Evolutionary conservation across 2,888 invertebrate species (phyloP), one percentile per base, ranked within the genome.

Genomic region (Caenorhabditis wallacei): DNA sequence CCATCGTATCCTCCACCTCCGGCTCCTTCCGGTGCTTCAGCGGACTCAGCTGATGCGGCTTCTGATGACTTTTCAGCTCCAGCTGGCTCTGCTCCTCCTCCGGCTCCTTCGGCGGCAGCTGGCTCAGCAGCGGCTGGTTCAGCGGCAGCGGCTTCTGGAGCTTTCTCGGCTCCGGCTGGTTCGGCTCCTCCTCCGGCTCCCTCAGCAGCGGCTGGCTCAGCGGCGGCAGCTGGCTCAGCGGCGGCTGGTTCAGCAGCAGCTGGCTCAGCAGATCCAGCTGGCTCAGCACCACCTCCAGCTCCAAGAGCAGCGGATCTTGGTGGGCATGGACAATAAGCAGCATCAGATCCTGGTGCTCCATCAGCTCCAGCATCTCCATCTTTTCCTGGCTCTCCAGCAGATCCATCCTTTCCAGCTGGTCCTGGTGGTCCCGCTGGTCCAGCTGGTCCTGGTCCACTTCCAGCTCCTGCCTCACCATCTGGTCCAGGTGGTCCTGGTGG

Each of bases 241-340:
- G n/a, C n/a, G n/a, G n/a, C n/a, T n/a, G n/a, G n/a, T n/a, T n/a
- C n/a, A n/a, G 64, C 56, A 43, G 75, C 64, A 30, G 64, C 64
- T n/a, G 70, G n/a, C 8, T 68, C 76, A 13, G 75, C 59, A 13
- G 46, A 68, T 68, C 74, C 69, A 26, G 72, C 80, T 56, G 74
- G 74, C 22, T 71, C 80, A 16, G 66, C 80, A 48, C 71, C 80
- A 43, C 71, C 80, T 53, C 71, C 75, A 13, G 76, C 76, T 71
- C 82, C 75, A 18, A 75, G 71, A 43, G 76, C 76, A 64, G 70
- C 63, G 11, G 80, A 80, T 63, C 85, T 71, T 54, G 85, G 85
- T 69, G 85, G 82, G 78, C 85, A 84, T 56, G 84, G 84, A 43
- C 84, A 84, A 71, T 84, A 84, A 48, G 84, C 84, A 30, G 84